These are phyloP conservation scores for Globodera ellingtonae DNA, from an alignment of 1,140 invertebrate species.

Conservation along the genomic window DNA sequence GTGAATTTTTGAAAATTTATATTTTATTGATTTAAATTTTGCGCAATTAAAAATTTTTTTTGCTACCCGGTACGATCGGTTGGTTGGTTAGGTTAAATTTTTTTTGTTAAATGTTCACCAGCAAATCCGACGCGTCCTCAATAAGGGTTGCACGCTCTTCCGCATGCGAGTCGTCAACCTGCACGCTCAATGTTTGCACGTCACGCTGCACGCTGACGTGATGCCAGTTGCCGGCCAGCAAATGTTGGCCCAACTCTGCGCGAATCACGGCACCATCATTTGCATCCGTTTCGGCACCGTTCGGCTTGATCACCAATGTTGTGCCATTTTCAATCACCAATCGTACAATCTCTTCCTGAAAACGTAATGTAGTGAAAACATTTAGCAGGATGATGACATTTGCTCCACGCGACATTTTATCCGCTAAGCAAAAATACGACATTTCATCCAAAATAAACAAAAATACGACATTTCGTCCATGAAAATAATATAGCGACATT, in stretches of 20 bases:
- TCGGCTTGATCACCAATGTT: constrained; percentile 37
- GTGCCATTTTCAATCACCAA: constrained; percentile 26
- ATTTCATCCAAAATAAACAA: too few species aligned
- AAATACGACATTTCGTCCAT: too few species aligned
- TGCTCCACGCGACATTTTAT: too few species aligned
- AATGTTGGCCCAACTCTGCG: constrained; percentile 45
- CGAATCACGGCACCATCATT: constrained; percentile 16
- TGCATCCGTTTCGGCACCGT: constrained; percentile 55
- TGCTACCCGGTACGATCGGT: not conserved
- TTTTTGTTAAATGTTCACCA: too few species aligned
- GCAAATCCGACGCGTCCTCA: constrained; percentile 24
- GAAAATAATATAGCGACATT: too few species aligned
- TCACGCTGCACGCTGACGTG: constrained; percentile 51
- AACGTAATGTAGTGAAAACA: constrained; percentile 18
- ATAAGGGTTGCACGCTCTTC: constrained; percentile 44
- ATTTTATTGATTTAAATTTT: not conserved
- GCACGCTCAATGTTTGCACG: constrained; percentile 70
- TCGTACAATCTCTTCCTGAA: constrained; percentile 38
- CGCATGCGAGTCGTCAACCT: constrained; percentile 80
- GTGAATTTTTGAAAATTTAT: not conserved
- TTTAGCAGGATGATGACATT: too few species aligned
- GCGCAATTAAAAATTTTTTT: not conserved
- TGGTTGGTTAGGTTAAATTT: not conserved
- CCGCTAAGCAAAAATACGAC: constrained; percentile 68
- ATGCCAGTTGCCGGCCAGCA: constrained; percentile 70